Evolutionary conservation across 2,797 vertebrate genomes (phyloP).

Genomic region (Microcaecilia unicolor): DNA sequence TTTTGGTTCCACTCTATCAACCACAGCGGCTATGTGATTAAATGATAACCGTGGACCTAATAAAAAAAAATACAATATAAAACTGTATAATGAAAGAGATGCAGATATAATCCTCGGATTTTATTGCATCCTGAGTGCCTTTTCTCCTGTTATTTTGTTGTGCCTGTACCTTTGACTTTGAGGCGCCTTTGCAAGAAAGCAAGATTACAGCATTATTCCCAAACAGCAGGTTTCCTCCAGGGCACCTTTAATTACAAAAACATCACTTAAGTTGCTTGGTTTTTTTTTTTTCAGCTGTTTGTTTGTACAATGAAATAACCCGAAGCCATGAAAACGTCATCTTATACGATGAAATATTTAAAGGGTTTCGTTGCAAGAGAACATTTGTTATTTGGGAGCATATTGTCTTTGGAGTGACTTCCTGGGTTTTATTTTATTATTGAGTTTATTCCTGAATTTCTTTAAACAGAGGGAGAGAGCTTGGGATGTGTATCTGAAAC

Average conservation of each 20-base stretch:
- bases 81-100: conserved; percentile 51
- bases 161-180: conserved; percentile 48
- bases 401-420: too few species aligned
- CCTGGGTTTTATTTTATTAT: too few species aligned
- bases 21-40: conserved; percentile 48
- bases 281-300: not conserved
- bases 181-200: conserved; percentile 53
- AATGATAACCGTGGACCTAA: conserved; percentile 54
- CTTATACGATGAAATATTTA: conserved; percentile 1
- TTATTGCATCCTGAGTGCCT: conserved; percentile 58
- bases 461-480: too few species aligned
- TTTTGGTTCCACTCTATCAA: conserved; percentile 54
- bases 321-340: not conserved
- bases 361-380: not conserved
- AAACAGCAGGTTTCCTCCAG: conserved; percentile 53
- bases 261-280: conserved; percentile 47
- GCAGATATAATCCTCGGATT: conserved; percentile 49
- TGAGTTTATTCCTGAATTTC: too few species aligned
- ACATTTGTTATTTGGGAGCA: too few species aligned
- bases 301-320: not conserved
- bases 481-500: too few species aligned
- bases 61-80: conserved; percentile 57
- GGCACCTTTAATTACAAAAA: conserved; percentile 80
- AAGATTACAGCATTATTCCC: conserved; percentile 60
- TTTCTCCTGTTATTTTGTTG: conserved; percentile 50